phyloP scores from a whole-genome alignment of 2,888 invertebrate species.

The Agrilus cyanescens region DNA sequence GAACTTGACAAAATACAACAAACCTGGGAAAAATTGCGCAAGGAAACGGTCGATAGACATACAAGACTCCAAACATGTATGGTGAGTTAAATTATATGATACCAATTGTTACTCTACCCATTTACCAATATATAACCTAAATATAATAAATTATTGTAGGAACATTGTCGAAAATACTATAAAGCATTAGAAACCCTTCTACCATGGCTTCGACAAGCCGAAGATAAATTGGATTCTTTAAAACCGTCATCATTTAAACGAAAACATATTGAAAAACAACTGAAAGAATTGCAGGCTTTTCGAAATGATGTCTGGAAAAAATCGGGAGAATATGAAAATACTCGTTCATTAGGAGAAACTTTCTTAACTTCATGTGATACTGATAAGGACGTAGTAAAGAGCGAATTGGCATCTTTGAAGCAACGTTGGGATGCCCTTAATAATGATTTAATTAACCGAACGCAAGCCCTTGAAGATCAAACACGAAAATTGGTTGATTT shows the following conservation, averaged over 20 bases:
- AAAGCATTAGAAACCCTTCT: constrained; percentile 73
- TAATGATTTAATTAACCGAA: constrained; percentile 64
- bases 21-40: constrained; percentile 85
- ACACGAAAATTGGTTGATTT: constrained; percentile 73
- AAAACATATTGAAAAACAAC: constrained; percentile 74
- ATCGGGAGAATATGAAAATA: constrained; percentile 86
- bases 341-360: constrained; percentile 73
- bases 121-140: not conserved
- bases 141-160: constrained; percentile 31
- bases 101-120: not conserved
- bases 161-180: constrained; percentile 84
- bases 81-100: constrained; percentile 20
- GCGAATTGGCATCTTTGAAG: constrained; percentile 68
- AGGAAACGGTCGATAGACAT: constrained; percentile 77
- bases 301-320: constrained; percentile 90
- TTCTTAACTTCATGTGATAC: constrained; percentile 81
- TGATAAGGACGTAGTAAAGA: constrained; percentile 81
- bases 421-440: constrained; percentile 86
- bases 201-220: constrained; percentile 79
- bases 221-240: constrained; percentile 69
- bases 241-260: constrained; percentile 72
- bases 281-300: constrained; percentile 78
- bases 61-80: constrained; percentile 78
- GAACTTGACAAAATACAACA: constrained; percentile 83
- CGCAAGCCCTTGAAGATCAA: constrained; percentile 73